Base-by-base conservation (phyloP, 2,888 invertebrate genomes). In the Galeopsomyia nigrocyanea region DNA sequence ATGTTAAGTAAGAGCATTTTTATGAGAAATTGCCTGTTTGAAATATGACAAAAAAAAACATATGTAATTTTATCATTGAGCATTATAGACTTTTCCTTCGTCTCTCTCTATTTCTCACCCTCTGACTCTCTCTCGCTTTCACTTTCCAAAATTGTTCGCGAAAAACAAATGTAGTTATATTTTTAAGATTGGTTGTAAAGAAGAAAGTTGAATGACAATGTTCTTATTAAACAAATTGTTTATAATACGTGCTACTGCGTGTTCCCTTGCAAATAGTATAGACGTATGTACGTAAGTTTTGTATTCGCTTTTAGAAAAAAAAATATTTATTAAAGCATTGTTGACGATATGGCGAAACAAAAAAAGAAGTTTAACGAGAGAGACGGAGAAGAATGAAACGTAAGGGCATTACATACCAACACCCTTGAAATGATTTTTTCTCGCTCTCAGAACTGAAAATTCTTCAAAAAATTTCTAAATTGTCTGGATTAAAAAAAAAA, bases 1-100 rank as follows among this genome's bases (percentile, higher is more conserved):
- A 79, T 78, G 78, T 80, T 80, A 80, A 78, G 77, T 78, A 78
- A 39, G 81, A 82, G 80, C 79, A 81, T 82, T 82, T 82, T 82
- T 82, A 81, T 80, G 78, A 77, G 66, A 77, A 74, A 74, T 72
- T 73, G 76, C 75, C 78, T 77, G 75, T 77, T 77, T 74, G 66
- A 76, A 75, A 71, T 68, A 76, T 74, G 71, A 73, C 53, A 72
- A 74, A 76, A 78, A 75, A 74, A 75, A 78, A 75, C 58, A 53
- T 76, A 73, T 75, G 76, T 76, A 77, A 75, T 76, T 71, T 73
- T 77, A 76, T 72, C 68, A 74, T 75, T 76, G 7, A 60, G 47
- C 50, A 49, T 50, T 7, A 26, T 26, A 26, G 58, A 73, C 64
- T 74, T 31, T 73, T 71, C 65, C 74, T 68, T 66, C 70, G 70